Conservation (phyloP, 1,140 invertebrate species). For the Apis laboriosa region DNA sequence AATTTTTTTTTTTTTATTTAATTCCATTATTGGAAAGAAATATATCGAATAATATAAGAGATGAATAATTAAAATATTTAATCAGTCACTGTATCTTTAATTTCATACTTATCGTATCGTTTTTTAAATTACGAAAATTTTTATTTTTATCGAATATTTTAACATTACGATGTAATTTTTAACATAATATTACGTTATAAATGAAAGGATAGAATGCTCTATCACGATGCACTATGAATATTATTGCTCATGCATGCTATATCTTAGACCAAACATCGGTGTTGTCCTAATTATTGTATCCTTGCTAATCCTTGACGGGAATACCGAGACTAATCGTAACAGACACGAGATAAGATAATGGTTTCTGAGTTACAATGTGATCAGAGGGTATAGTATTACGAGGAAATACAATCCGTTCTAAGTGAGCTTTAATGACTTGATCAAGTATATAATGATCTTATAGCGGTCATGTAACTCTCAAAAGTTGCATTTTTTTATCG, state of each 20-base stretch:
- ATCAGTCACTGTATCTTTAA: too few relatives aligned
- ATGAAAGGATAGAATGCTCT: background rate
- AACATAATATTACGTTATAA: background rate
- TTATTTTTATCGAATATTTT: background rate
- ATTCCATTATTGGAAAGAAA: too few relatives aligned
- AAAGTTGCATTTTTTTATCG: background rate
- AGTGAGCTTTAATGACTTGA: conserved; percentile 22
- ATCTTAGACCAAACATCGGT: conserved; percentile 8
- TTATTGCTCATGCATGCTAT: conserved; percentile 11
- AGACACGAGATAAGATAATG: conserved; percentile 47
- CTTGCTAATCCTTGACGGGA: conserved; percentile 50
- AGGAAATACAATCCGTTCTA: conserved; percentile 19
- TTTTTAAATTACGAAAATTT: too few relatives aligned
- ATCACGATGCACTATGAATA: background rate
- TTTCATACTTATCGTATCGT: too few relatives aligned
- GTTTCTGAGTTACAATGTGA: conserved; percentile 42
- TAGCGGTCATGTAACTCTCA: background rate
- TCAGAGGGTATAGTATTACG: conserved; percentile 31
- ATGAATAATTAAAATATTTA: too few relatives aligned
- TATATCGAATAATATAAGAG: too few relatives aligned
- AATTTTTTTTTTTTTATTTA: too few relatives aligned
- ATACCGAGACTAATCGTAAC: conserved; percentile 46
- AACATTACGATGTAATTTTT: background rate
- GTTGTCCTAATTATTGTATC: conserved; percentile 58
- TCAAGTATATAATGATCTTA: background rate